Percentiles rank a stretch among this genome's conserved stretches.
Evolutionary conservation across 2,888 invertebrate species (phyloP).

Genomic region (Flabesymbios commensalis): DNA sequence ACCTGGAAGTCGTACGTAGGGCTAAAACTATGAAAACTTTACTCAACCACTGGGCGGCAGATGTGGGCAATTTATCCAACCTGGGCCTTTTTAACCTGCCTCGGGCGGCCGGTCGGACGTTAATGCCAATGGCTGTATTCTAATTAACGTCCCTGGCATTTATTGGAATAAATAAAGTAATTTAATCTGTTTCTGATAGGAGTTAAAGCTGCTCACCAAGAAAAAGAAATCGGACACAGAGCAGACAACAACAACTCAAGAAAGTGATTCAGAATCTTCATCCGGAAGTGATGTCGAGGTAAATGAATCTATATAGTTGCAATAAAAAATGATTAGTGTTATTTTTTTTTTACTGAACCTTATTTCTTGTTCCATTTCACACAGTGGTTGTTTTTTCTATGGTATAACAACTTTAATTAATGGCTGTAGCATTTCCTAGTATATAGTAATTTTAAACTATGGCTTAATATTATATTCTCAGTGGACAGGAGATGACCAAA

Average conservation of each 20-base stretch:
- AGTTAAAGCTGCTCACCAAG: constrained; percentile 50
- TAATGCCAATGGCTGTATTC: too few relatives aligned
- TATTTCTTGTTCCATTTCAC: not conserved
- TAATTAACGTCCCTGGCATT: too few relatives aligned
- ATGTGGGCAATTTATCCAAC: too few relatives aligned
- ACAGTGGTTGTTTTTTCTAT: not conserved
- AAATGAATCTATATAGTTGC: not conserved
- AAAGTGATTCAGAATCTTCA: constrained; percentile 54
- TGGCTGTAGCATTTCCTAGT: too few relatives aligned
- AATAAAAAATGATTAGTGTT: not conserved
- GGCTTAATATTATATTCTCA: constrained; percentile 21
- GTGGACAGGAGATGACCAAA: constrained; percentile 55
- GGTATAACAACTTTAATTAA: too few relatives aligned
- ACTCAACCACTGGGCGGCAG: too few relatives aligned
- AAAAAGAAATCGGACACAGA: constrained; percentile 42
- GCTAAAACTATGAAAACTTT: too few relatives aligned
- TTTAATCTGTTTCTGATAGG: constrained; percentile 36
- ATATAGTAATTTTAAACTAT: too few relatives aligned
- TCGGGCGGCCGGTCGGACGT: too few relatives aligned
- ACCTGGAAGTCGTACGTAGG: too few relatives aligned
- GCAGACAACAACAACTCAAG: constrained; percentile 30
- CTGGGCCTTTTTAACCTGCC: too few relatives aligned
- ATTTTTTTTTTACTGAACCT: not conserved
- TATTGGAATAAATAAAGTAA: too few relatives aligned
- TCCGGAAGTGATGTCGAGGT: constrained; percentile 60